Percentiles rank a stretch among this genome's conserved stretches.
Evolutionary conservation across 2,888 invertebrate genomes (phyloP).

Genomic region (Gymnosoma rotundatum): DNA sequence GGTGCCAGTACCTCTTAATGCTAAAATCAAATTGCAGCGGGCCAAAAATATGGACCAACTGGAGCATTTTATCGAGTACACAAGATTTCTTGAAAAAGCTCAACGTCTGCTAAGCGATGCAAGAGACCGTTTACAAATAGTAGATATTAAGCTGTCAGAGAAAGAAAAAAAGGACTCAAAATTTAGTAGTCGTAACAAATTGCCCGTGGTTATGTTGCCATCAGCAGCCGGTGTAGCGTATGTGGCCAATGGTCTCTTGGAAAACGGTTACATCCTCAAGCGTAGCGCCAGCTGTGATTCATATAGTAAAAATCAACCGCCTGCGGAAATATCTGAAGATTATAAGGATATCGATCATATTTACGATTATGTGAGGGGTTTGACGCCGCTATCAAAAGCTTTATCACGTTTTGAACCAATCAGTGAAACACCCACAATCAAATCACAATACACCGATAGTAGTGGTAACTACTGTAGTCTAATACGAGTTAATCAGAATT

Average conservation of each 20-base stretch:
- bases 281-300: conserved; percentile 91
- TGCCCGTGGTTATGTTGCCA: conserved; percentile 81
- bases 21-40: conserved; percentile 91
- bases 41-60: conserved; percentile 92
- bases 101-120: conserved; percentile 89
- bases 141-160: conserved; percentile 91
- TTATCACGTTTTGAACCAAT: conserved; percentile 83
- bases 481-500: conserved; percentile 79
- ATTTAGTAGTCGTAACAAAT: conserved; percentile 80
- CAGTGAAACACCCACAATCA: conserved; percentile 82
- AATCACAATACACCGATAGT: conserved; percentile 81
- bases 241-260: conserved; percentile 75
- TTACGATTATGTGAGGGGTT: conserved; percentile 96
- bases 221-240: conserved; percentile 78
- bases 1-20: conserved; percentile 92
- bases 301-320: conserved; percentile 80
- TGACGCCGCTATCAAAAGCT: conserved; percentile 94
- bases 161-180: conserved; percentile 83
- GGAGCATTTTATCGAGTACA: conserved; percentile 89
- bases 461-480: conserved; percentile 82
- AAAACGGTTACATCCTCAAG: conserved; percentile 86
- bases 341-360: conserved; percentile 98
- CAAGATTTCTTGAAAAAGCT: conserved; percentile 90
- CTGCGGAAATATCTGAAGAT: conserved; percentile 88
- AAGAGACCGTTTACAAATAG: conserved; percentile 89